Evolutionary conservation across 2,888 invertebrate species (phyloP), one percentile per base, ranked within the genome.

Genomic region (Plutella xylostella): DNA sequence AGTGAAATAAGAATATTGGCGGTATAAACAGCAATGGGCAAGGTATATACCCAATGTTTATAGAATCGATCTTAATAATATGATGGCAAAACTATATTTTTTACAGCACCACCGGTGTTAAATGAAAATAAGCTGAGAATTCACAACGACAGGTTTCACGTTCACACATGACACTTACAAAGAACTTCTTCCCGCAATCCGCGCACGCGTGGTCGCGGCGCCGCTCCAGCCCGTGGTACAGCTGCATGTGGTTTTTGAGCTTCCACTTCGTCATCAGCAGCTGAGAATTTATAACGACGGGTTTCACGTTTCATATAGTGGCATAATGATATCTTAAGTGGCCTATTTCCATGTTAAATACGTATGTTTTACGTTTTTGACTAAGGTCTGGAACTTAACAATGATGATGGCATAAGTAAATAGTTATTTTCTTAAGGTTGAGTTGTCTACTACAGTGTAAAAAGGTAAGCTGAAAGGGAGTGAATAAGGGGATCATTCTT

Each of bases 261-360:
- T 65, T 58, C 64, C 65, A 75, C 2, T 65, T 57, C 0, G 75
- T 73, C 59, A 75, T 74, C 45, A 75, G 72, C 4, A 71, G 14
- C 76, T 76, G 55, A 0, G 53, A 56, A 48, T 14, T 37, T 40
- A 46, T 18, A 3, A 33, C 7, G n/a, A 3, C 33, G n/a, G n/a
- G 4, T n/a, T n/a, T 6, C 14, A 4, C 31, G 12, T n/a, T n/a
- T n/a, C 5, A n/a, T n/a, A 4, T 31, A 31, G 12, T 31, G 12
- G 6, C 12, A 31, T n/a, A 31, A 31, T 12, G 9, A 31, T 31
- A n/a, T n/a, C 4, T 12, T n/a, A n/a, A n/a, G n/a, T n/a, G n/a
- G n/a, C n/a, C 12, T n/a, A 12, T 31, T 7, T n/a, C n/a, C 7
- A n/a, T 4, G 12, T 12, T 11, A n/a, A 31, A 4, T 31, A 31